Conservation (phyloP, 2,113 vertebrate species). For the Chionodraco myersi region DNA sequence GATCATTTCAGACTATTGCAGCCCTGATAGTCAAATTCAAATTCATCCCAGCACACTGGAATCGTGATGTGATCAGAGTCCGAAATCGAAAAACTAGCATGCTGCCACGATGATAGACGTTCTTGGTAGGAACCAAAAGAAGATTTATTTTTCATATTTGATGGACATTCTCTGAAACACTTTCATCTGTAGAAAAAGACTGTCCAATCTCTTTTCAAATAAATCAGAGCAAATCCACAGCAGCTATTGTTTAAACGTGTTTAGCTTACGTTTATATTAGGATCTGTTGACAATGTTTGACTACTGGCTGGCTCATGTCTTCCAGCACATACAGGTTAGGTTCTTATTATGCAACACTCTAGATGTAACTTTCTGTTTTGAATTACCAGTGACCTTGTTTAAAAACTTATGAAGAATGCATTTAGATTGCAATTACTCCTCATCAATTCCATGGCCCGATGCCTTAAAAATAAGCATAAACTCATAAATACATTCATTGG, state of each 20-base stretch:
- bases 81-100: conserved; percentile 14
- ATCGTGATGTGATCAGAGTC: conserved; percentile 43
- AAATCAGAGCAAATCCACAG: conserved; percentile 8
- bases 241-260: conserved; percentile 24
- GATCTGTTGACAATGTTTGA: background rate
- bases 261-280: background rate
- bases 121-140: background rate
- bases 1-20: conserved; percentile 30
- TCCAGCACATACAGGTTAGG: background rate
- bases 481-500: conserved; percentile 44
- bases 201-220: background rate
- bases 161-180: background rate
- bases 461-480: conserved; percentile 33
- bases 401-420: conserved; percentile 32
- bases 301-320: background rate
- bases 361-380: conserved; percentile 1
- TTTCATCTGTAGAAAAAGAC: conserved; percentile 23
- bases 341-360: background rate
- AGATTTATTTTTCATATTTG: conserved; percentile 14
- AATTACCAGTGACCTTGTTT: conserved; percentile 37
- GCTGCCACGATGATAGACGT: conserved; percentile 2
- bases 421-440: conserved; percentile 12
- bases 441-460: conserved; percentile 14
- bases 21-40: conserved; percentile 43
- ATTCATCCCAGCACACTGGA: conserved; percentile 30